Evolutionary conservation across 2,797 vertebrate species (phyloP), one percentile per base, ranked within the genome.

Genomic region (Ctenosaura bakeri): DNA sequence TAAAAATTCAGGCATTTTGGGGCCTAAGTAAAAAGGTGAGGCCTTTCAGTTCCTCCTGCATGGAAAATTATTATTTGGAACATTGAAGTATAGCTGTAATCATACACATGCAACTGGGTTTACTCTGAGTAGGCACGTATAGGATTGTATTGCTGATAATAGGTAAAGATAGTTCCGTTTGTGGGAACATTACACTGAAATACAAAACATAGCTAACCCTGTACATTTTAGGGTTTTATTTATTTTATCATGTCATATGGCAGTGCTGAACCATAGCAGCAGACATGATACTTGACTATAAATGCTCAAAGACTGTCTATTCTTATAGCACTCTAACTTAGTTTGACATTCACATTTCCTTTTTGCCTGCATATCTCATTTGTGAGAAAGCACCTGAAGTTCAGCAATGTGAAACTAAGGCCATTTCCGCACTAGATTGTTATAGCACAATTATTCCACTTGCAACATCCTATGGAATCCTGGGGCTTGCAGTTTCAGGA

Each of bases 351-450:
- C 4, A 46, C 42, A 54, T 12, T n/a, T 80, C 50, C 74, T 10
- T 7, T 86, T 74, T 87, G 76, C 66, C 59, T 50, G 42, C 52
- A 79, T 66, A 22, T 69, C 69, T 80, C n/a, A 80, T 54, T 66
- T 38, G 32, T 69, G 20, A 69, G 32, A 88, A 88, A 26, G 32
- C 20, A 64, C 62, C 20, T 80, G 20, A 66, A 87, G 76, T 79
- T 87, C 38, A 79, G 76, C 20, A 79, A 24, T 66, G 59, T 35
- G 66, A 66, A 14, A 87, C 10, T 69, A 26, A n/a, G n/a, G n/a
- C n/a, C n/a, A n/a, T n/a, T n/a, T n/a, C n/a, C n/a, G n/a, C n/a
- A n/a, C n/a, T n/a, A n/a, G n/a, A n/a, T n/a, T n/a, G n/a, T n/a
- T n/a, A n/a, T n/a, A n/a, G n/a, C n/a, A n/a, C n/a, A n/a, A n/a